Percentiles rank a stretch among this genome's conserved stretches.
Evolutionary conservation across 2,888 invertebrate species (phyloP).

Genomic region (Nebria salina): DNA sequence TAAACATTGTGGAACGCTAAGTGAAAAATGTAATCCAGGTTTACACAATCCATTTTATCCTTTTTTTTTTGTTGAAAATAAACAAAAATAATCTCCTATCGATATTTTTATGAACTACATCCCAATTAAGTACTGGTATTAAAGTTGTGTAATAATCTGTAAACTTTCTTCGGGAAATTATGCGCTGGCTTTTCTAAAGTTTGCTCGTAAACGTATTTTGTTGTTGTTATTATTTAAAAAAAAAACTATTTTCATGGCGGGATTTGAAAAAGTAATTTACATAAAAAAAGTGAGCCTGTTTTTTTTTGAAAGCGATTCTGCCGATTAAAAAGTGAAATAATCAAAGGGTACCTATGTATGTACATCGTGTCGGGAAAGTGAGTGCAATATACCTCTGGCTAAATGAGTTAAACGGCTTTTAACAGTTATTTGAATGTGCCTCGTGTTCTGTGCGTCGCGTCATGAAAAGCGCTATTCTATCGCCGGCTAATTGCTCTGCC

Average conservation of each 20-base stretch:
- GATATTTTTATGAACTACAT: not conserved
- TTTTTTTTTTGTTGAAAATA: not conserved
- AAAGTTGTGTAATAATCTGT: not conserved
- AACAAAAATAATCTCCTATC: not conserved
- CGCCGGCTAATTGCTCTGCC: constrained; percentile 39
- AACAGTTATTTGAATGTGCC: constrained; percentile 27
- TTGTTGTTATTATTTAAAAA: too few species aligned
- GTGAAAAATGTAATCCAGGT: not conserved
- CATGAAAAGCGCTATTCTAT: constrained; percentile 43
- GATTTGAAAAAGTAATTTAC: too few species aligned
- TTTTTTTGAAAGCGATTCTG: not conserved
- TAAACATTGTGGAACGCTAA: not conserved
- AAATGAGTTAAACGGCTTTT: constrained; percentile 35
- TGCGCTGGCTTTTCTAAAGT: not conserved
- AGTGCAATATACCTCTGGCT: constrained; percentile 9
- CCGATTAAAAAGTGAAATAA: not conserved
- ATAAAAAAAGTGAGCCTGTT: too few species aligned
- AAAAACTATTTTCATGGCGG: too few species aligned
- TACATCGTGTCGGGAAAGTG: not conserved
- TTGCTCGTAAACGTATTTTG: too few species aligned
- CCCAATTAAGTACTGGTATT: not conserved
- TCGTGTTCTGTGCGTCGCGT: constrained; percentile 19
- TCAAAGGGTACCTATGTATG: not conserved
- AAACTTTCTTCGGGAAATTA: not conserved
- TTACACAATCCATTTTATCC: not conserved